Evolutionary conservation across 2,888 invertebrate species (phyloP).

Genomic region (Dimorphilus gyrociliatus): DNA sequence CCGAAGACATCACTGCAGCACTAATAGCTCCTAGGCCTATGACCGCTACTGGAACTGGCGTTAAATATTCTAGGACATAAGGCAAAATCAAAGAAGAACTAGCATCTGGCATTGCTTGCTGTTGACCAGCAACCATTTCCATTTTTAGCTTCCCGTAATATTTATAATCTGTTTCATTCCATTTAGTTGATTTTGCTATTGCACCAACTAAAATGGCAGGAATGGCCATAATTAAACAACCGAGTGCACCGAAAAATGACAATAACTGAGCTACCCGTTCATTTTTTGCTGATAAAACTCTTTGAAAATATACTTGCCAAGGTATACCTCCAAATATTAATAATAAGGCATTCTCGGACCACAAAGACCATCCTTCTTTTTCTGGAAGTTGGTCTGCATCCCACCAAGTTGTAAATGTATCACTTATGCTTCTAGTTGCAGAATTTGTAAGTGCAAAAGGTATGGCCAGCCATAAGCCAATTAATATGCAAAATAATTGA

Average conservation of each 20-base stretch:
- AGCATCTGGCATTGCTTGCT: too few species aligned
- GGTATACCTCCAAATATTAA: conserved; percentile 89
- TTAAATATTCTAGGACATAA: conserved; percentile 79
- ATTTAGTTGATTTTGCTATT: conserved; percentile 75
- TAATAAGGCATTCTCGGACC: conserved; percentile 64
- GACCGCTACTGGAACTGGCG: conserved; percentile 82
- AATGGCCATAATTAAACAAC: conserved; percentile 89
- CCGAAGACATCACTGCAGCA: conserved; percentile 52
- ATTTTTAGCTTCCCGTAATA: conserved; percentile 1
- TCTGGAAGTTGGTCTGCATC: too few species aligned
- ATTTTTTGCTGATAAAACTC: conserved; percentile 87
- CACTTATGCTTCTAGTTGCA: conserved; percentile 57
- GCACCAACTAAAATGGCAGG: conserved; percentile 93
- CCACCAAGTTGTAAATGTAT: too few species aligned
- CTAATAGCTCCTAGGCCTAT: conserved; percentile 89
- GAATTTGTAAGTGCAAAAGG: conserved; percentile 80
- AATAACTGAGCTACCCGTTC: conserved; percentile 79
- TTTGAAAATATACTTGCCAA: conserved; percentile 97
- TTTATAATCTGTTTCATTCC: conserved; percentile 4
- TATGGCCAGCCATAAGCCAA: conserved; percentile 67
- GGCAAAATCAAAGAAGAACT: conserved; percentile 83
- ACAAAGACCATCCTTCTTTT: too few species aligned
- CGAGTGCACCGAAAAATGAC: conserved; percentile 86
- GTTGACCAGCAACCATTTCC: too few species aligned
- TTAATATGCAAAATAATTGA: conserved; percentile 16